phyloP scores from a whole-genome alignment of 2,888 invertebrate genomes.

The Cryptocephalus primarius region DNA sequence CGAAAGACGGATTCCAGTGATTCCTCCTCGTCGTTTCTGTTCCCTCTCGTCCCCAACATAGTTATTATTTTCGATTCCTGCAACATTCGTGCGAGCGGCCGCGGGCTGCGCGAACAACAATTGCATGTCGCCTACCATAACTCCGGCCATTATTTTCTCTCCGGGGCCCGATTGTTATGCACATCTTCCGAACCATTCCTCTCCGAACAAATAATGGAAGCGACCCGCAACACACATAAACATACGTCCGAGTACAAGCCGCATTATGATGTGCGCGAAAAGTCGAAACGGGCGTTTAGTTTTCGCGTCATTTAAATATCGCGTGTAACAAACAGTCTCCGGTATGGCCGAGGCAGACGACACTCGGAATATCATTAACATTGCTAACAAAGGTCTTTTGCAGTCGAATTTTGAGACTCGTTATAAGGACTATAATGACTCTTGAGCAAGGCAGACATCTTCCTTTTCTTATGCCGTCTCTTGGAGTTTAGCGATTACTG shows the following conservation, averaged over 20 bases:
- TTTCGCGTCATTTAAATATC: slow-evolving; percentile 2
- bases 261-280: slow-evolving; percentile 7
- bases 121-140: slow-evolving; percentile 14
- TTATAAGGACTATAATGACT: too few species aligned
- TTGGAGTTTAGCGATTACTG: too few species aligned
- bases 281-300: slow-evolving; percentile 5
- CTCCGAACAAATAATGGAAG: neutral
- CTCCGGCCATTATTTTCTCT: slow-evolving; percentile 12
- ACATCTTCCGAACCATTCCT: slow-evolving; percentile 6
- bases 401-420: too few species aligned
- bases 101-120: slow-evolving; percentile 10
- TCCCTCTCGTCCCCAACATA: slow-evolving; percentile 3
- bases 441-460: too few species aligned
- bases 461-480: too few species aligned
- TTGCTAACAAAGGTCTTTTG: too few species aligned
- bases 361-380: too few species aligned
- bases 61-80: slow-evolving; percentile 10
- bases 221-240: neutral
- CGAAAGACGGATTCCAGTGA: neutral
- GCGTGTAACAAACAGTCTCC: too few species aligned
- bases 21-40: slow-evolving; percentile 6
- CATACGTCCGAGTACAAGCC: too few species aligned
- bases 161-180: slow-evolving; percentile 11
- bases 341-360: too few species aligned
- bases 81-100: slow-evolving; percentile 11